Base-by-base conservation (phyloP, 1,140 invertebrate species). In the Aricia agestis region DNA sequence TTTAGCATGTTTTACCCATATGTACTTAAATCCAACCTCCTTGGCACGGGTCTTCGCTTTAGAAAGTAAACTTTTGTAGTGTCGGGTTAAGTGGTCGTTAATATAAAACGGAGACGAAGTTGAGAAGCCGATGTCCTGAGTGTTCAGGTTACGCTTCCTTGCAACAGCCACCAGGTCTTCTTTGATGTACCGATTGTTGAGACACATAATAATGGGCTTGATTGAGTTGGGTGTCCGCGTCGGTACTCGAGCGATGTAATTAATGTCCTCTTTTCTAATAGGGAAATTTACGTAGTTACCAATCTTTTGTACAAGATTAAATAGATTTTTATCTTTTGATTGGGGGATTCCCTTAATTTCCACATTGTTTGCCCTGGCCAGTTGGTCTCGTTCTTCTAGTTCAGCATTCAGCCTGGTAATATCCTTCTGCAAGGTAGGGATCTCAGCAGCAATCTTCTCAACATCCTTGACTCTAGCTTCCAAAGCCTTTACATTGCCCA, bases 331-430 rank as follows among this genome's bases (percentile, higher is more conserved):
- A n/a, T 66, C 32, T 6, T 66, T 36, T 1, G 13, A 7, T 66
- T 66, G 25, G 5, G 63, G 63, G 25, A 66, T 66, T 36, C 31
- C 63, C n/a, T n/a, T 66, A 11, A 66, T 66, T 13, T 66, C 63
- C 2, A 36, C 63, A 3, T 66, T 36, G 31, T 36, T 66, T 13
- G 63, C 63, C 32, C 63, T 36, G 13, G 63, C 4, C 25, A 19
- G 25, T 11, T 66, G 63, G n/a, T 66, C 63, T 42, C 41, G 6
- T 42, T 42, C 41, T 42, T 42, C 41, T 11, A 42, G 6, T 11
- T 42, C 41, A 1, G 41, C 41, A 11, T 42, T 42, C 1, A 42
- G 6, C 11, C 41, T 42, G 2, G 41, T 42, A 9, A 42, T 42
- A 7, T 42, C 41, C 41, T 42, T 42, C 11, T 42, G 41, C 41